A percentile compares a stretch with the other conserved stretches of the same genome.
These are phyloP conservation scores for Melieria crassipennis DNA, from an alignment of 2,888 invertebrate species.

Conservation along the genomic window DNA sequence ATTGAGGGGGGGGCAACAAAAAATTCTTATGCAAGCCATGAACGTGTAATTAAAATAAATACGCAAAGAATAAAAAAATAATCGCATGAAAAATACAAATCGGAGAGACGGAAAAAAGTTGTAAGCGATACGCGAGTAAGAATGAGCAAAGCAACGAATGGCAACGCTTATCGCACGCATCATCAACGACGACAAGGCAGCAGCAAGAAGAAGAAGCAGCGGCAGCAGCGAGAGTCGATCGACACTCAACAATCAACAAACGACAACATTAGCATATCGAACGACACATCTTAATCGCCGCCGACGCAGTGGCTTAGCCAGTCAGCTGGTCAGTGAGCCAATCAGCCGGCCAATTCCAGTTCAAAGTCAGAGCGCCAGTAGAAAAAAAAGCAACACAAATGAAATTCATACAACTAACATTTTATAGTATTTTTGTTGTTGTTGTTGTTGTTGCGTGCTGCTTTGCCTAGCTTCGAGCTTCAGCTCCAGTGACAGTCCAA, in stretches of 20 bases:
- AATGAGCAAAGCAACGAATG: neutral
- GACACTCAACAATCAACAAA: neutral
- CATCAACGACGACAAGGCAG: neutral
- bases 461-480: neutral
- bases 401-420: neutral
- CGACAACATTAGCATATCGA: neutral
- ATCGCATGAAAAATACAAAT: neutral
- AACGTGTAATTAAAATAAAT: slow-evolving; percentile 11
- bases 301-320: neutral
- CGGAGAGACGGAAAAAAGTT: neutral
- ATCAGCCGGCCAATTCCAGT: neutral
- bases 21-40: slow-evolving; percentile 10
- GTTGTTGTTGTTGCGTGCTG: neutral
- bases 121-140: neutral
- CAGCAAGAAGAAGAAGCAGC: neutral
- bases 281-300: slow-evolving; percentile 1
- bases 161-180: neutral
- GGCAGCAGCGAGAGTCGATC: neutral
- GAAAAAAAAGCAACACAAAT: neutral
- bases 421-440: too few relatives aligned
- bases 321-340: neutral
- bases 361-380: neutral
- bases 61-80: neutral
- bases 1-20: neutral
- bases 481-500: too few relatives aligned